Evolutionary conservation across 2,797 vertebrate genomes (phyloP).

Genomic region (Acanthurus tractus): DNA sequence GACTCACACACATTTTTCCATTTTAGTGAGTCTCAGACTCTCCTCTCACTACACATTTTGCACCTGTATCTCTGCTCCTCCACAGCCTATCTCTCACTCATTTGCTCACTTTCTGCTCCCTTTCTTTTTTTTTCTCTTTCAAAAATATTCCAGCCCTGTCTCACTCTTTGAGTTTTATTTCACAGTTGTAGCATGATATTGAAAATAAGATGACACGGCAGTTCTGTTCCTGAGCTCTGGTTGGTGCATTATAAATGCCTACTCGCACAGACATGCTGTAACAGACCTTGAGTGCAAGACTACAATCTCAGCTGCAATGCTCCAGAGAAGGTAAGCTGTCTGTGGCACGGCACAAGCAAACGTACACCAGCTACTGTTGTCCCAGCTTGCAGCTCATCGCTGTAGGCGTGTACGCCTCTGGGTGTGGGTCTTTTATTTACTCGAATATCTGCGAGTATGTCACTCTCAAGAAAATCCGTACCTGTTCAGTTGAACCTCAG

Average conservation of each 20-base stretch:
- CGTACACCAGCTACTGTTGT: conserved; percentile 26
- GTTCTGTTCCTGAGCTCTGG: conserved; percentile 56
- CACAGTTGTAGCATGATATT: conserved; percentile 53
- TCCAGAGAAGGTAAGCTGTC: conserved; percentile 61
- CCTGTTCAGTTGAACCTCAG: conserved; percentile 27
- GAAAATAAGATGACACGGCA: conserved; percentile 74
- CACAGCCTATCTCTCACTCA: conserved; percentile 44
- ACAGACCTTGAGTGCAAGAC: conserved; percentile 44
- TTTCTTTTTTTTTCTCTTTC: too few species aligned
- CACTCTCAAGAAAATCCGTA: conserved; percentile 28
- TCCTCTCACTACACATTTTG: conserved; percentile 39
- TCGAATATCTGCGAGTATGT: conserved; percentile 37
- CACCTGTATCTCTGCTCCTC: conserved; percentile 37
- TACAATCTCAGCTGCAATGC: conserved; percentile 54
- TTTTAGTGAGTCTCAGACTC: conserved; percentile 32
- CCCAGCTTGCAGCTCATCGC: conserved; percentile 44
- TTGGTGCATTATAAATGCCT: conserved; percentile 70
- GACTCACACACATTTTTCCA: conserved; percentile 31
- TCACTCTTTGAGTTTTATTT: conserved; percentile 45
- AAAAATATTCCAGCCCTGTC: conserved; percentile 18
- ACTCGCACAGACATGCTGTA: conserved; percentile 56
- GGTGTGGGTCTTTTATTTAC: conserved; percentile 40
- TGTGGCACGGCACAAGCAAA: conserved; percentile 47
- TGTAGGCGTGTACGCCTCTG: conserved; percentile 45
- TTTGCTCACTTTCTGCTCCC: conserved; percentile 34